Base-by-base conservation (phyloP, 2,797 vertebrate genomes). In the Chiroxiphia lanceolata region DNA sequence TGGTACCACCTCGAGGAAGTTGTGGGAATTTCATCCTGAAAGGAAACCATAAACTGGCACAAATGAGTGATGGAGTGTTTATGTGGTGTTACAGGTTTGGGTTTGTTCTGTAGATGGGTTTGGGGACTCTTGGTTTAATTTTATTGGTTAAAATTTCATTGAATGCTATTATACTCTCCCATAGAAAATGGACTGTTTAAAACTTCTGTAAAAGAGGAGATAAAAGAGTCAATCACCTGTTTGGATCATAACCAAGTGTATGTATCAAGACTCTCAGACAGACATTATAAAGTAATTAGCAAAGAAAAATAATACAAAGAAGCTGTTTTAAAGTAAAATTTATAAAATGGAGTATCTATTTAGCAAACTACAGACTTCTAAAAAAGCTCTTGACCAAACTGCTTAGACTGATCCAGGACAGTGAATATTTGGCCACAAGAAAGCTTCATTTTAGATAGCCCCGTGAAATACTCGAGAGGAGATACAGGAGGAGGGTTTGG, bases 1-100 rank as follows among this genome's bases (percentile, higher is more conserved):
- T 31, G 89, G 87, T 96, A 96, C 98, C 96, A 97, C 94, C 97
- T 97, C 79, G 96, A 97, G 97, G 97, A 89, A 29, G 20, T 6
- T 82, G 26, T 48, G 65, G 91, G 93, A 92, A 94, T 89, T 89
- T 94, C 94, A 85, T 34, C 63, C 44, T 15, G 65, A 54, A 79
- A 31, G 68, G 61, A 70, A 74, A 69, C 6, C 4, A 1, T 26
- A 70, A 67, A 53, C 17, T 36, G 18, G 23, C 34, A 10, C 31
- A 8, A 53, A 29, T 0, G 1, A 44, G 11, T 13, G 33, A 16
- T 53, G 59, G 23, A 13, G 31, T 31, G 4, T 76, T 77, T 56
- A 13, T 29, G 36, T 56, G 61, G 13, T 70, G 47, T 38, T 42
- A 15, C 6, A 44, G 13, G 20, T 48, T 57, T 38, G 31, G 10